Evolutionary conservation across 2,797 vertebrate species (phyloP).

Genomic region (Lemur catta): DNA sequence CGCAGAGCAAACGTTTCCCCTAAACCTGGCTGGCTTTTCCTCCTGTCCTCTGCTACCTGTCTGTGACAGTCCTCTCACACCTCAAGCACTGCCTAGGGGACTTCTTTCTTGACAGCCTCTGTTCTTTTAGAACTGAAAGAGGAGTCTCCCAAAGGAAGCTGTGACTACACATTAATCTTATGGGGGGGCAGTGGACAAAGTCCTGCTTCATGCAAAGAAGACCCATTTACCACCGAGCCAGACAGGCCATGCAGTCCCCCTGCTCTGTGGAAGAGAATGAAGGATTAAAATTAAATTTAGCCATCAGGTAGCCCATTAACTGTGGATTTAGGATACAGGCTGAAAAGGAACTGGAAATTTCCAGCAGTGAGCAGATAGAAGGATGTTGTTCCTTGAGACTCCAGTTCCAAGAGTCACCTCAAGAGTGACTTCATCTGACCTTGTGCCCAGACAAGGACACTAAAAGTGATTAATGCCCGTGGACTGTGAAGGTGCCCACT

Average conservation of each 20-base stretch:
- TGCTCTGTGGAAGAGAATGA: background rate
- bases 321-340: background rate
- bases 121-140: background rate
- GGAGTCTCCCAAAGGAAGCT: background rate
- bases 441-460: accelerated
- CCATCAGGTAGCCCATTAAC: background rate
- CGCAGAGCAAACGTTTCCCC: no score
- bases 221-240: constrained; percentile 31
- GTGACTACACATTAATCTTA: background rate
- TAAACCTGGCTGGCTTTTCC: background rate
- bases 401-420: background rate
- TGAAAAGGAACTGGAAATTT: constrained; percentile 40
- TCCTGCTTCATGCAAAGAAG: background rate
- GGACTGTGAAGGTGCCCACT: background rate
- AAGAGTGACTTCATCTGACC: background rate
- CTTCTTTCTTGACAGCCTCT: background rate
- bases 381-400: background rate
- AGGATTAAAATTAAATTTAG: constrained; percentile 8
- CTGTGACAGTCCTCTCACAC: background rate
- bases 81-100: background rate
- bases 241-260: background rate
- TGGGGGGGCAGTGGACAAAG: background rate
- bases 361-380: background rate
- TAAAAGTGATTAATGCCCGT: background rate
- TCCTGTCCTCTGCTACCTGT: background rate